A percentile compares a stretch with the other conserved stretches of the same genome.
phyloP scores from a whole-genome alignment of 2,888 invertebrate genomes.

The Aphidius colemani region DNA sequence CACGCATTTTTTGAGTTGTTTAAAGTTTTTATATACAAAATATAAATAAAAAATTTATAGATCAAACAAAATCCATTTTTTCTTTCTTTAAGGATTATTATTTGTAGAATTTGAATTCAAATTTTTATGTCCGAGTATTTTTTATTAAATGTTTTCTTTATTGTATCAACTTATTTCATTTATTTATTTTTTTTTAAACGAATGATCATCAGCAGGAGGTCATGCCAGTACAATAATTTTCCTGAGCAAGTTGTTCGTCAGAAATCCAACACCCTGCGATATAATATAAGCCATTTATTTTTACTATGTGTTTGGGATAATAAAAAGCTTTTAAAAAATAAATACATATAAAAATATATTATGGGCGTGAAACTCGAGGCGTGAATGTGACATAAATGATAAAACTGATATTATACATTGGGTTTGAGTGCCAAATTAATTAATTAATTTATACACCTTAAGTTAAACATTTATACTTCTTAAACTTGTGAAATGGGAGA shows the following conservation, averaged over 20 bases:
- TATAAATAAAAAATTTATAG: slow-evolving; percentile 6
- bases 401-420: neutral
- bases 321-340: neutral
- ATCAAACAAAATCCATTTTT: slow-evolving; percentile 1
- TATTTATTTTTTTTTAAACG: slow-evolving; percentile 21
- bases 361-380: slow-evolving; percentile 18
- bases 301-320: neutral
- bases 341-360: neutral
- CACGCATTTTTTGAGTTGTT: slow-evolving; percentile 40
- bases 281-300: neutral
- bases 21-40: slow-evolving; percentile 15
- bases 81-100: neutral
- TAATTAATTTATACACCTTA: slow-evolving; percentile 32
- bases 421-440: slow-evolving; percentile 32
- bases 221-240: neutral
- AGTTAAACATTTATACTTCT: too few relatives aligned
- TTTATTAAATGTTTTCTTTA: too few relatives aligned
- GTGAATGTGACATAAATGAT: slow-evolving; percentile 25
- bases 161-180: too few relatives aligned
- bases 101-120: too few relatives aligned
- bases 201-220: slow-evolving; percentile 21
- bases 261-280: slow-evolving; percentile 2
- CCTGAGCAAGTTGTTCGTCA: slow-evolving; percentile 6
- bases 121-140: too few relatives aligned
- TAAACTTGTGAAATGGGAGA: too few relatives aligned